A percentile compares a stretch with the other conserved stretches of the same genome.
phyloP scores from a whole-genome alignment of 1,140 invertebrate genomes.

The Octopus sinensis region DNA sequence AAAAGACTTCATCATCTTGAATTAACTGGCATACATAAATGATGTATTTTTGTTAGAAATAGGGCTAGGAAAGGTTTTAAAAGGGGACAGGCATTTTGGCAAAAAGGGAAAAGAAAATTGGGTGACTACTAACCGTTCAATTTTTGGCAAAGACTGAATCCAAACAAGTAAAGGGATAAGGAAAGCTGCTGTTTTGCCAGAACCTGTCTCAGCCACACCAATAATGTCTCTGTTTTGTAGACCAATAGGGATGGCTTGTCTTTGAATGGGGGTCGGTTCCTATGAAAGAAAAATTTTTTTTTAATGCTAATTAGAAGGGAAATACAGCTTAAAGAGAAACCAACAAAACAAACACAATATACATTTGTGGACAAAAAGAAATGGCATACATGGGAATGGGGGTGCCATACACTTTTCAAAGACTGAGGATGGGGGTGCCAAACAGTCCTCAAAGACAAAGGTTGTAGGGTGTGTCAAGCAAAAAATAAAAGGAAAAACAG shows the following conservation, averaged over 20 bases:
- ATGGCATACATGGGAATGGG: not conserved
- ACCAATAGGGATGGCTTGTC: conserved; percentile 98
- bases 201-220: conserved; percentile 97
- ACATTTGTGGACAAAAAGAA: too few relatives aligned
- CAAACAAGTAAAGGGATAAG: conserved; percentile 94
- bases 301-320: not conserved
- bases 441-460: not conserved
- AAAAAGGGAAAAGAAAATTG: too few relatives aligned
- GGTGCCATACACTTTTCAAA: not conserved
- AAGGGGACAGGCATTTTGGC: too few relatives aligned
- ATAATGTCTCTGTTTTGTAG: conserved; percentile 98
- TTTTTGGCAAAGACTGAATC: conserved; percentile 97
- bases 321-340: not conserved
- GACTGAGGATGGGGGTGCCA: not conserved
- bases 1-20: too few relatives aligned
- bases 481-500: conserved; percentile 9
- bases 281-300: conserved; percentile 30
- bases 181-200: conserved; percentile 97
- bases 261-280: conserved; percentile 97
- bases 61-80: too few relatives aligned
- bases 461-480: not conserved
- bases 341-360: too few relatives aligned
- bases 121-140: conserved; percentile 65
- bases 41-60: too few relatives aligned
- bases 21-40: too few relatives aligned